A percentile compares a stretch with the other conserved stretches of the same genome.
phyloP scores from a whole-genome alignment of 2,797 vertebrate genomes.

The Meriones psammophilus region DNA sequence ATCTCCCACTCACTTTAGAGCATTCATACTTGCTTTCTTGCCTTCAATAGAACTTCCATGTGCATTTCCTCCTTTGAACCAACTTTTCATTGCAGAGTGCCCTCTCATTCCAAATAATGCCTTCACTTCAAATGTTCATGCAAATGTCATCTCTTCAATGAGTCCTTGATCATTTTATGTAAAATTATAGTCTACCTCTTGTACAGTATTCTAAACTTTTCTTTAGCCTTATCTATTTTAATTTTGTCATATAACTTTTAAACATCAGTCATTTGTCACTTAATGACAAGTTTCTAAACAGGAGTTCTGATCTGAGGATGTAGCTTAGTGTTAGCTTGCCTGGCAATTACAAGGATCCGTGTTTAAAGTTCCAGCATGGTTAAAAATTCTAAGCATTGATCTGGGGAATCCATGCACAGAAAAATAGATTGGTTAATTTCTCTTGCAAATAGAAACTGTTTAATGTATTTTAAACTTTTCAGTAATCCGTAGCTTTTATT shows the following conservation, averaged over 20 bases:
- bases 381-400: not conserved
- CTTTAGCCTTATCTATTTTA: not conserved
- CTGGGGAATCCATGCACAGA: not conserved
- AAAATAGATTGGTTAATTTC: not conserved
- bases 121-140: not conserved
- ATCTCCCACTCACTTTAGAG: not conserved
- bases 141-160: not conserved
- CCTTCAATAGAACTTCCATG: not conserved
- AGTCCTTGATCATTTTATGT: not conserved
- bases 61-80: not conserved
- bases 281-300: not conserved
- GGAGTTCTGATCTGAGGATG: not conserved
- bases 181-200: not conserved
- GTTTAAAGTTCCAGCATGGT: not conserved
- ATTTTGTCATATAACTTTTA: not conserved
- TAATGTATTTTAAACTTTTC: no score
- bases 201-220: not conserved
- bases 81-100: not conserved
- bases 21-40: not conserved
- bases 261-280: not conserved
- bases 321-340: not conserved
- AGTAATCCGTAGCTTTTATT: no score
- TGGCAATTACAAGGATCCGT: not conserved
- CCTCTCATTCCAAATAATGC: not conserved
- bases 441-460: no score